phyloP scores from a whole-genome alignment of 1,140 invertebrate genomes.

The Bradysia coprophila region DNA sequence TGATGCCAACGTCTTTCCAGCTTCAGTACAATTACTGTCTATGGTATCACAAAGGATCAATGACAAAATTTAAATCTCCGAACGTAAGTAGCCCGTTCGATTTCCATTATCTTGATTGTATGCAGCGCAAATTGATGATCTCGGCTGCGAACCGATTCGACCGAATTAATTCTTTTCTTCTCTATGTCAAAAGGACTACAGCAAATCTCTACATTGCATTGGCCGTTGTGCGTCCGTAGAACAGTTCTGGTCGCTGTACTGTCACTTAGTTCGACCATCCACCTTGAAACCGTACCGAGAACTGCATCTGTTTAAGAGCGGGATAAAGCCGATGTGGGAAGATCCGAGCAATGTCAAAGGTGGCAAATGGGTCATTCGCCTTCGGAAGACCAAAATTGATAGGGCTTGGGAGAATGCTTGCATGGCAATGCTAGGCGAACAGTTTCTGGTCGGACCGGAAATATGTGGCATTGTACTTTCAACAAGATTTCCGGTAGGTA shows the following conservation, averaged over 20 bases:
- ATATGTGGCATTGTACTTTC: conserved; percentile 97
- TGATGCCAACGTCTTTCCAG: too few relatives aligned
- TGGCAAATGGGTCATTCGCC: conserved; percentile 89
- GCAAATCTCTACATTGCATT: conserved; percentile 31
- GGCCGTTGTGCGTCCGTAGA: conserved; percentile 80
- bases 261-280: conserved; percentile 72
- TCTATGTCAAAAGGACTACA: conserved; percentile 11
- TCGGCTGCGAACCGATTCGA: background rate
- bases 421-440: conserved; percentile 93
- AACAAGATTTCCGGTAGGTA: conserved; percentile 67
- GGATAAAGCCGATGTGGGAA: conserved; percentile 98
- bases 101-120: background rate
- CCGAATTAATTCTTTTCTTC: background rate
- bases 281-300: conserved; percentile 82
- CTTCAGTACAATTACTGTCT: conserved; percentile 65
- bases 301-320: conserved; percentile 95
- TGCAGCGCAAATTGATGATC: background rate
- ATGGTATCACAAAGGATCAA: conserved; percentile 30
- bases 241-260: conserved; percentile 93
- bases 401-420: conserved; percentile 97
- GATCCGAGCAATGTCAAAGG: conserved; percentile 88
- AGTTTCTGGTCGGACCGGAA: conserved; percentile 97
- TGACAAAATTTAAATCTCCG: background rate
- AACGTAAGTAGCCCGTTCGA: background rate
- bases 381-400: conserved; percentile 87